A percentile compares a stretch with the other conserved stretches of the same genome.
These are phyloP conservation scores for Calameuta filiformis DNA, from an alignment of 2,888 invertebrate species.

Conservation along the genomic window DNA sequence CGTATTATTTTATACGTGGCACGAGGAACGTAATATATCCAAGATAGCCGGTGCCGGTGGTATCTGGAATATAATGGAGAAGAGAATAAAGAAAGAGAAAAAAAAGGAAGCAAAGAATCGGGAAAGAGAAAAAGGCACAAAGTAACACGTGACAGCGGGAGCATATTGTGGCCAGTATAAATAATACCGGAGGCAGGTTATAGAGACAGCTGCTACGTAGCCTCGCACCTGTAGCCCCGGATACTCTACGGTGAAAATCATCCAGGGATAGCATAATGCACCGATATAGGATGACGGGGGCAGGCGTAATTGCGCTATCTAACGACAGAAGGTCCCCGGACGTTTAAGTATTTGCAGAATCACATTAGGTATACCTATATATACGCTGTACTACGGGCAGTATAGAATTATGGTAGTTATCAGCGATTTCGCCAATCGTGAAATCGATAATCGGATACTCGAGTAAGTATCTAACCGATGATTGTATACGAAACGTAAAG, in stretches of 20 bases:
- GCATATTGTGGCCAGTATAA: constrained; percentile 45
- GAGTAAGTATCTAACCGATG: background rate
- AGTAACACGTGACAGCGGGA: constrained; percentile 30
- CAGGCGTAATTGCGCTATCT: background rate
- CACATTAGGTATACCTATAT: background rate
- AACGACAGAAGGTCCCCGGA: background rate
- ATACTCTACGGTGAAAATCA: background rate
- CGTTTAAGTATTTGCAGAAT: background rate
- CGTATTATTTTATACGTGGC: background rate
- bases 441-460: background rate
- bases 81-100: background rate
- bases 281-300: background rate
- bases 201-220: constrained; percentile 44
- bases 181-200: constrained; percentile 37
- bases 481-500: background rate
- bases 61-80: background rate
- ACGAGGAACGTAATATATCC: background rate
- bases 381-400: background rate
- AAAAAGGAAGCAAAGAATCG: background rate
- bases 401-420: background rate
- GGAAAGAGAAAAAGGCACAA: constrained; percentile 21
- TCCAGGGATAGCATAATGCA: background rate
- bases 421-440: background rate
- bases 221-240: constrained; percentile 28
- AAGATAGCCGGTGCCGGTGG: background rate